Evolutionary conservation across 2,888 invertebrate genomes (phyloP), one percentile per base, ranked within the genome.

Genomic region (Cephus pygmeus): DNA sequence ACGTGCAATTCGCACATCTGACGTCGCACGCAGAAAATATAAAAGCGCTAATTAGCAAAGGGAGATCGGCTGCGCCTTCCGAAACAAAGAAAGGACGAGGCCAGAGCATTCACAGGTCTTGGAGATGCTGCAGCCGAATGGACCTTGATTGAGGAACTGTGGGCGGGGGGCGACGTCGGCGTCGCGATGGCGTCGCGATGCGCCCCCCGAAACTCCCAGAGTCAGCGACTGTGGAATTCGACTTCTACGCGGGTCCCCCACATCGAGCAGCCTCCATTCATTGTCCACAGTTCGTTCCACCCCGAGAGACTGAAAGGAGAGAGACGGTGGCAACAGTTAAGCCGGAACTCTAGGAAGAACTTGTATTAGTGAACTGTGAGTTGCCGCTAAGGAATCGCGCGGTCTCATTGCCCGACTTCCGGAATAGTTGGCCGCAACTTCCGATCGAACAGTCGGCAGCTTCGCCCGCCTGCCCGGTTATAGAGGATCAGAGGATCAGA

Each of bases 311-410:
- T 12, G 12, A 69, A 69, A 30, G 69, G 33, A 69, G 69, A 69
- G 69, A 69, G 11, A 69, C 69, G 69, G 6, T 30, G 33, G 79
- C 79, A 81, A 86, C 84, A 80, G 84, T 84, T 85, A 81, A 79
- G 80, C 69, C 69, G 15, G 83, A 87, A 87, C 86, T 86, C 83
- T 4, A 40, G 78, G 84, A 85, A 86, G 86, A 86, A 87, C 85
- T 88, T 85, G 84, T 87, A 88, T 87, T 88, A 88, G 88, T 85
- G 83, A 33, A 23, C 86, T 85, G 87, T 88, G 90, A 90, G 87
- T 90, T 88, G 80, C 81, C 81, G 84, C 85, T 85, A 85, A 86
- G 85, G 85, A 85, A 87, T 87, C 84, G 40, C 12, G 40, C 34
- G 76, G 69, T 69, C 77, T 75, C 69, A 56, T 33, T 35, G 36